These are phyloP conservation scores for Uloborus plumipes DNA, from an alignment of 2,888 invertebrate species.

Conservation along the genomic window DNA sequence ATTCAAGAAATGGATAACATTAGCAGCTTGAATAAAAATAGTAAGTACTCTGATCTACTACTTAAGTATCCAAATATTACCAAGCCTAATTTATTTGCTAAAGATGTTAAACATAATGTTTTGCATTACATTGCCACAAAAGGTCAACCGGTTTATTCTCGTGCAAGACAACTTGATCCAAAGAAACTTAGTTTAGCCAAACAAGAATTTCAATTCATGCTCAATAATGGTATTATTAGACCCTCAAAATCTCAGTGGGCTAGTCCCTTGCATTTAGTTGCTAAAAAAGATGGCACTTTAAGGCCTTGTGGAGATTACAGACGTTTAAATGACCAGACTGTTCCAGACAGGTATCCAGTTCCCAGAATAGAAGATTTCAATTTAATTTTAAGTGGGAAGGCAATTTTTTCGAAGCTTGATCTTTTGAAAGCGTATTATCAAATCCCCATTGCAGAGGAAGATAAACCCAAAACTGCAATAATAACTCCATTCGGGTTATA, in stretches of 20 bases:
- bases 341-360: conserved; percentile 36
- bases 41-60: background rate
- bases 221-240: background rate
- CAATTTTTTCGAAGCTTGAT: conserved; percentile 32
- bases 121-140: background rate
- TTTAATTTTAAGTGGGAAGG: conserved; percentile 17
- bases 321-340: conserved; percentile 24
- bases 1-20: background rate
- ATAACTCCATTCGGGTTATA: conserved; percentile 18
- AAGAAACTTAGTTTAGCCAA: background rate
- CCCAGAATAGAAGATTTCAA: conserved; percentile 37
- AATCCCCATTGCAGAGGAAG: background rate
- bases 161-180: background rate
- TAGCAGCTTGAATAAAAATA: too few species aligned
- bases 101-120: background rate
- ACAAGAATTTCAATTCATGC: conserved; percentile 6
- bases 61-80: conserved; percentile 3
- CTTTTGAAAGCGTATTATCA: background rate
- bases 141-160: background rate
- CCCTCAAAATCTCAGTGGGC: conserved; percentile 14
- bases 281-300: conserved; percentile 25
- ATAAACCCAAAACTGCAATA: conserved; percentile 20
- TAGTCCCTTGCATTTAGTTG: conserved; percentile 32
- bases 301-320: conserved; percentile 51
- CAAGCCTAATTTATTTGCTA: conserved; percentile 5